Evolutionary conservation across 2,888 invertebrate genomes (phyloP).

Genomic region (Hartigia nigra): DNA sequence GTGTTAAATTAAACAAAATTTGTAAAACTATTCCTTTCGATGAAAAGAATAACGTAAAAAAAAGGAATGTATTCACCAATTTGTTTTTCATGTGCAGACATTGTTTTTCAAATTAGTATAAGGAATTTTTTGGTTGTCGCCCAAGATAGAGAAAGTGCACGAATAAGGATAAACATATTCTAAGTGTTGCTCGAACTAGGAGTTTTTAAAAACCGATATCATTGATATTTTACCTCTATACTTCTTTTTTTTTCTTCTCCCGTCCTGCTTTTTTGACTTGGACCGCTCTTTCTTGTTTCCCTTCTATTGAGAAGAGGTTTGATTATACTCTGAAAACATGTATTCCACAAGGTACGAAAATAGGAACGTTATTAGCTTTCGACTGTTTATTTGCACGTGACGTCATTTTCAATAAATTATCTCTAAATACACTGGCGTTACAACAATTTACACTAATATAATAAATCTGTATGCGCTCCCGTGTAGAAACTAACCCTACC

Average conservation of each 20-base stretch:
- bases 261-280: not conserved
- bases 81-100: too few species aligned
- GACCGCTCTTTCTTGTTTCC: not conserved
- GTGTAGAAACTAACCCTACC: constrained; percentile 32
- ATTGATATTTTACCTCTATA: not conserved
- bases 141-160: not conserved
- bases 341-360: not conserved
- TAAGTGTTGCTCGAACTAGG: not conserved
- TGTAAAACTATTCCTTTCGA: too few species aligned
- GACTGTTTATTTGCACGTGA: constrained; percentile 38
- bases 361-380: not conserved
- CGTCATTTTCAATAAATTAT: constrained; percentile 41
- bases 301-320: too few species aligned
- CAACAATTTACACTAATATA: constrained; percentile 42
- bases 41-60: too few species aligned
- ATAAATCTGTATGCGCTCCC: constrained; percentile 30
- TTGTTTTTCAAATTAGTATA: too few species aligned
- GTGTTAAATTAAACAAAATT: not conserved
- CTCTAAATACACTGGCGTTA: constrained; percentile 44
- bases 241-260: not conserved
- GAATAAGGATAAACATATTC: not conserved
- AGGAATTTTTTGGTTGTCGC: not conserved
- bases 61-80: too few species aligned
- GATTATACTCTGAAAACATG: too few species aligned
- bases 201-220: not conserved